Percentiles rank a stretch among this genome's conserved stretches.
Evolutionary conservation across 2,888 invertebrate genomes (phyloP).

Genomic region (Alviniconcha strummeri): DNA sequence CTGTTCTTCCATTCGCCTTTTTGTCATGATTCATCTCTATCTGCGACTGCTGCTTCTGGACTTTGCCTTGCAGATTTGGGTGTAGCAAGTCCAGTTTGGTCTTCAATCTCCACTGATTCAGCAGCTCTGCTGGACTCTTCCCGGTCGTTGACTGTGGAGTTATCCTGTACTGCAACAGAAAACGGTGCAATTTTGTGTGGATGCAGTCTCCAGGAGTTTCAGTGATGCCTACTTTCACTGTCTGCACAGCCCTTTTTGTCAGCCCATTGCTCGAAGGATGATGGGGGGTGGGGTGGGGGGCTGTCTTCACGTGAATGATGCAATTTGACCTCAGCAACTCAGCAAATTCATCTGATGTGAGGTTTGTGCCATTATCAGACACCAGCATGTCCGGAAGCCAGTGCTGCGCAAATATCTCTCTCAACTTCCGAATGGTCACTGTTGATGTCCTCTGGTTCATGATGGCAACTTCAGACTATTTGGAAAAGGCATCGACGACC

Average conservation of each 20-base stretch:
- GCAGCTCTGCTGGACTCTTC: background rate
- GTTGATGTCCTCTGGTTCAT: constrained; percentile 5
- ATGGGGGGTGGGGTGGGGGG: no score
- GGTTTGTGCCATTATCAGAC: constrained; percentile 44
- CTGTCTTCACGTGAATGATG: constrained; percentile 41
- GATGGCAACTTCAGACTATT: background rate
- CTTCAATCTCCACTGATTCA: background rate
- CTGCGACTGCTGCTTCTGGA: background rate
- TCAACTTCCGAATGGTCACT: background rate
- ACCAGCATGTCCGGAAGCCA: constrained; percentile 36
- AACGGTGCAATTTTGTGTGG: background rate
- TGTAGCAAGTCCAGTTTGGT: background rate
- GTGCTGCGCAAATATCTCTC: background rate
- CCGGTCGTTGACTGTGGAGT: constrained; percentile 3
- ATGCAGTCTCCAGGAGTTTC: background rate
- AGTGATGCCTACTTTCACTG: no score
- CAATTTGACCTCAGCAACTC: constrained; percentile 39
- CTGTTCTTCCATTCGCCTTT: background rate
- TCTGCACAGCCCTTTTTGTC: constrained; percentile 1
- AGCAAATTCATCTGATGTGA: constrained; percentile 41
- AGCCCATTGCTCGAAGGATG: constrained; percentile 15
- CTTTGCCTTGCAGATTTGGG: background rate
- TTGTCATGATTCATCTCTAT: background rate
- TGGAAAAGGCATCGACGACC: background rate
- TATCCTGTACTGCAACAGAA: background rate